Conservation (phyloP, 2,113 vertebrate genomes). For the Crypturellus undulatus region DNA sequence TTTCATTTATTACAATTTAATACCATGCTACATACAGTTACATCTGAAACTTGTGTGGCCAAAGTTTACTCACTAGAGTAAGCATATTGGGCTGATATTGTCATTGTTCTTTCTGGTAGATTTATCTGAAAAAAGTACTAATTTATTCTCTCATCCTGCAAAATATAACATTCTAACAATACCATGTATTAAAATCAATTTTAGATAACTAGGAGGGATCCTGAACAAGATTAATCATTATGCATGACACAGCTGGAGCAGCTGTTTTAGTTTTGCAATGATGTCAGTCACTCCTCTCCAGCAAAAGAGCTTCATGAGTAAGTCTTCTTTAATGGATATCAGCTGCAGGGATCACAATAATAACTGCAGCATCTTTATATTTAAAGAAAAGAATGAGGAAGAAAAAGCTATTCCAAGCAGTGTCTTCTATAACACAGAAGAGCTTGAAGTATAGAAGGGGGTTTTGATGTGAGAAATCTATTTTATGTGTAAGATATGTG, state of each 20-base stretch:
- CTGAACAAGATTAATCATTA: background rate
- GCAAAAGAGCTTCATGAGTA: background rate
- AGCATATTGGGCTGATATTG: background rate
- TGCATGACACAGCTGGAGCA: background rate
- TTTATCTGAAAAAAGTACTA: background rate
- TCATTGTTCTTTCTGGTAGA: background rate
- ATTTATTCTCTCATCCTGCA: background rate
- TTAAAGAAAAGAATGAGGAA: background rate
- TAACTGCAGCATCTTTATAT: background rate
- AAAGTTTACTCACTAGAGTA: background rate
- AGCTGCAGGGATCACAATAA: background rate
- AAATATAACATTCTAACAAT: background rate
- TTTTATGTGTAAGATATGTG: background rate
- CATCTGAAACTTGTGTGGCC: background rate
- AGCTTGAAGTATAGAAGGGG: background rate
- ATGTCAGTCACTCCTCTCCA: background rate
- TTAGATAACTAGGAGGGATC: background rate
- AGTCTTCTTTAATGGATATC: background rate
- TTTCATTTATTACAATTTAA: conserved; percentile 50
- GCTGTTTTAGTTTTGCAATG: background rate
- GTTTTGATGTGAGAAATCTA: background rate
- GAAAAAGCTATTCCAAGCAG: background rate
- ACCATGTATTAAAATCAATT: background rate
- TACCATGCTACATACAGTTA: background rate
- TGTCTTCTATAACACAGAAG: background rate